These are phyloP conservation scores for Sebastes oblongus DNA, from an alignment of 2,797 vertebrate species.

Conservation along the genomic window DNA sequence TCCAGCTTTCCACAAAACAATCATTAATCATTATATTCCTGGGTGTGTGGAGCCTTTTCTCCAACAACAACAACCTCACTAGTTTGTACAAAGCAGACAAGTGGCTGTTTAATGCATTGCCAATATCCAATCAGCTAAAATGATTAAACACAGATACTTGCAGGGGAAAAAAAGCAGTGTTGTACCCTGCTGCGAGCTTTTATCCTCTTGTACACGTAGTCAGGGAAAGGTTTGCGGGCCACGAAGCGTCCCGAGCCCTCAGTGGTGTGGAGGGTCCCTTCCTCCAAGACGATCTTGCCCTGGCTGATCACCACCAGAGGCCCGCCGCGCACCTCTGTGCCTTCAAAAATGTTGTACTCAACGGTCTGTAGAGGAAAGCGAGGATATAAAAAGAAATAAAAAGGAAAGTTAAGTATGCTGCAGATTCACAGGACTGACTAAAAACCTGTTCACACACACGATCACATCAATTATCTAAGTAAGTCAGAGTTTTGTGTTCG, in stretches of 20 bases:
- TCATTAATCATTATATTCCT: not conserved
- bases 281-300: constrained; percentile 96
- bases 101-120: not conserved
- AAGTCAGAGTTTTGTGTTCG: not conserved
- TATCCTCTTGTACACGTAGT: constrained; percentile 99
- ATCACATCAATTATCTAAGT: not conserved
- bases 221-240: constrained; percentile 93
- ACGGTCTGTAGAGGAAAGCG: constrained; percentile 79
- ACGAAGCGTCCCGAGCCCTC: constrained; percentile 94
- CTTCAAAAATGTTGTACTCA: constrained; percentile 98
- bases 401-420: not conserved
- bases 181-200: constrained; percentile 95
- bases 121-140: not conserved
- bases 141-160: not conserved
- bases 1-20: not conserved
- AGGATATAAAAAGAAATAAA: not conserved
- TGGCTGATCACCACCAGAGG: constrained; percentile 98
- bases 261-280: constrained; percentile 89
- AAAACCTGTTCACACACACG: not conserved
- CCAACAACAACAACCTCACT: not conserved
- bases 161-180: not conserved
- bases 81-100: not conserved
- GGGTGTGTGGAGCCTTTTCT: not conserved
- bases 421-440: not conserved
- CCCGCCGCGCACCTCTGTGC: constrained; percentile 92